Evolutionary conservation across 2,797 vertebrate genomes (phyloP).

Genomic region (Chelidonichthys spinosus): DNA sequence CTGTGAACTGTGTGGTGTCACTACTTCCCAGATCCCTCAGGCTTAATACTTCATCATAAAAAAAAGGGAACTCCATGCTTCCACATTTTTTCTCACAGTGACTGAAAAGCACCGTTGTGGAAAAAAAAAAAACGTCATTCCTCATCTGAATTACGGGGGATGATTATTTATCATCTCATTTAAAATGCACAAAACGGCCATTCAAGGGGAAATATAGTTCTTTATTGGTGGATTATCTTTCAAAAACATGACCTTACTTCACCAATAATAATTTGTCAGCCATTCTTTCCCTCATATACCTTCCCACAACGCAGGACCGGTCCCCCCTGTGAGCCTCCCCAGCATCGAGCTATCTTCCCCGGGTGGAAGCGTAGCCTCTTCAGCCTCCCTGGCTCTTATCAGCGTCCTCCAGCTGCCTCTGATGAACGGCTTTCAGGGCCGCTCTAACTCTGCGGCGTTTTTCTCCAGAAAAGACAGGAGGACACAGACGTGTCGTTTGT

Average conservation of each 20-base stretch:
- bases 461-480: background rate
- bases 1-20: background rate
- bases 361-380: conserved; percentile 4
- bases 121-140: background rate
- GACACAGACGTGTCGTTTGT: background rate
- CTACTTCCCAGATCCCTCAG: conserved; percentile 12
- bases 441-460: background rate
- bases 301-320: background rate
- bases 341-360: conserved; percentile 11
- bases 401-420: conserved; percentile 33
- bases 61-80: background rate
- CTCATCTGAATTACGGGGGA: background rate
- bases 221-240: background rate
- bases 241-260: background rate
- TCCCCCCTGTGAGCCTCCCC: background rate
- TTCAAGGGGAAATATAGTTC: background rate
- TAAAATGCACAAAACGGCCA: conserved; percentile 1
- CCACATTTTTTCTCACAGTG: background rate
- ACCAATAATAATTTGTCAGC: background rate
- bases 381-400: conserved; percentile 33
- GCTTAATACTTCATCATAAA: background rate
- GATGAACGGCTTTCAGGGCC: conserved; percentile 17
- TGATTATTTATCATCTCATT: conserved; percentile 1
- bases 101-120: background rate
- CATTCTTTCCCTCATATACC: background rate